Conservation (phyloP, 2,797 vertebrate genomes). For the Euthynnus affinis region DNA sequence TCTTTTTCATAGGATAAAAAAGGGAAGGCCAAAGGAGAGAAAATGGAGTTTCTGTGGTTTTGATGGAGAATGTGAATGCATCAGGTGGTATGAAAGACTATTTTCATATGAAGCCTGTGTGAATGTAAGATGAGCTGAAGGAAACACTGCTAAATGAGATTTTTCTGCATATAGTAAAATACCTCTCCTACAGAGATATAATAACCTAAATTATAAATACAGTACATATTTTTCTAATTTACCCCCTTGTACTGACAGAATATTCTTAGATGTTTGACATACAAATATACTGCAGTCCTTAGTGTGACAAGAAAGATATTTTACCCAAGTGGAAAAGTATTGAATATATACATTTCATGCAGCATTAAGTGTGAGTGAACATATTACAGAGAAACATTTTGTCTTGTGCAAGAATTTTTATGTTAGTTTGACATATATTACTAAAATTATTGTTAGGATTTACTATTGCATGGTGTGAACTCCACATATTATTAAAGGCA, state of each 20-base stretch:
- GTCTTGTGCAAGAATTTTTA: slow-evolving; percentile 65
- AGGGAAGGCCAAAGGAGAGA: not conserved
- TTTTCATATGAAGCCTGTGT: slow-evolving; percentile 47
- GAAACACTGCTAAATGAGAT: slow-evolving; percentile 48
- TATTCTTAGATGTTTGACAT: slow-evolving; percentile 31
- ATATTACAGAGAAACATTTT: slow-evolving; percentile 57
- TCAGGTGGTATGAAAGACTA: slow-evolving; percentile 20
- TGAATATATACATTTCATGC: slow-evolving; percentile 71
- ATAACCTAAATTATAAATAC: slow-evolving; percentile 33
- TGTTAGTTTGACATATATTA: slow-evolving; percentile 52
- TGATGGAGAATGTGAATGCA: slow-evolving; percentile 43
- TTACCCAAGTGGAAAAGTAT: slow-evolving; percentile 33
- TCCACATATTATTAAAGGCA: slow-evolving; percentile 54
- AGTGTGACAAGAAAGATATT: slow-evolving; percentile 44
- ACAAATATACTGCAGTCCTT: slow-evolving; percentile 14
- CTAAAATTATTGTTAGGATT: slow-evolving; percentile 48
- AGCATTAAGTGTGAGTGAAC: slow-evolving; percentile 60
- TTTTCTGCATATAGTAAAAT: slow-evolving; percentile 40
- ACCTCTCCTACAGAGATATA: slow-evolving; percentile 41
- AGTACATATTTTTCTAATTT: slow-evolving; percentile 62
- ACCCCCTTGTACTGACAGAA: slow-evolving; percentile 5
- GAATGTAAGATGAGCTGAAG: slow-evolving; percentile 68
- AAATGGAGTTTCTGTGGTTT: slow-evolving; percentile 1
- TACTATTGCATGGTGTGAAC: slow-evolving; percentile 70
- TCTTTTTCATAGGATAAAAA: not conserved